These are phyloP conservation scores for Sebastiscus albofasciatus DNA, from an alignment of 2,797 vertebrate species.

Conservation along the genomic window DNA sequence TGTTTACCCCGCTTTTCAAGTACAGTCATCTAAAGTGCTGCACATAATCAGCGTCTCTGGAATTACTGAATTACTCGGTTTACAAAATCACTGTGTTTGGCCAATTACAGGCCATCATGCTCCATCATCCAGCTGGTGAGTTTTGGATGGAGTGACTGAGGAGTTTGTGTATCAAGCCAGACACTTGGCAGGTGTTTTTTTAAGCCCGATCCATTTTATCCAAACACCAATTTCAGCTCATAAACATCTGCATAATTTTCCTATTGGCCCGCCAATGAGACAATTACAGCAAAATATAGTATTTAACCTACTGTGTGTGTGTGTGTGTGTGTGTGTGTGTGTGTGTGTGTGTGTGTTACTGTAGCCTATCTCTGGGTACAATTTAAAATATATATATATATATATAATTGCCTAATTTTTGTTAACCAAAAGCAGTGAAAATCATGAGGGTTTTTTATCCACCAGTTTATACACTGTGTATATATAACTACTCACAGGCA, in stretches of 20 bases:
- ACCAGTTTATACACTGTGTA: neutral
- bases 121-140: slow-evolving; percentile 57
- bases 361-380: neutral
- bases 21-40: slow-evolving; percentile 18
- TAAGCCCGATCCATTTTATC: slow-evolving; percentile 7
- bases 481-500: slow-evolving; percentile 94
- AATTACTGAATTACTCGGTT: slow-evolving; percentile 50
- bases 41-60: slow-evolving; percentile 29
- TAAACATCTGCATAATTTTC: slow-evolving; percentile 28
- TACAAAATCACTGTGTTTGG: slow-evolving; percentile 38
- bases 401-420: neutral
- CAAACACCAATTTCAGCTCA: slow-evolving; percentile 7
- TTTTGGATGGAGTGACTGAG: slow-evolving; percentile 36
- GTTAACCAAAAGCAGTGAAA: neutral
- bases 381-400: too few relatives aligned
- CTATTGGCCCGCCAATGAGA: slow-evolving; percentile 1
- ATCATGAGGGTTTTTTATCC: neutral
- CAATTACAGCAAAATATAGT: neutral
- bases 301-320: neutral
- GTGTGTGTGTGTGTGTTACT: neutral
- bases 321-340: neutral
- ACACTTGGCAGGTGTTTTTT: slow-evolving; percentile 45
- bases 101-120: slow-evolving; percentile 41
- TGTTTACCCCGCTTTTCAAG: neutral
- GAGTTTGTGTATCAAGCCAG: slow-evolving; percentile 26